Percentiles rank a stretch among this genome's conserved stretches.
phyloP scores from a whole-genome alignment of 1,140 invertebrate species.

The Neuroterus valhalla region DNA sequence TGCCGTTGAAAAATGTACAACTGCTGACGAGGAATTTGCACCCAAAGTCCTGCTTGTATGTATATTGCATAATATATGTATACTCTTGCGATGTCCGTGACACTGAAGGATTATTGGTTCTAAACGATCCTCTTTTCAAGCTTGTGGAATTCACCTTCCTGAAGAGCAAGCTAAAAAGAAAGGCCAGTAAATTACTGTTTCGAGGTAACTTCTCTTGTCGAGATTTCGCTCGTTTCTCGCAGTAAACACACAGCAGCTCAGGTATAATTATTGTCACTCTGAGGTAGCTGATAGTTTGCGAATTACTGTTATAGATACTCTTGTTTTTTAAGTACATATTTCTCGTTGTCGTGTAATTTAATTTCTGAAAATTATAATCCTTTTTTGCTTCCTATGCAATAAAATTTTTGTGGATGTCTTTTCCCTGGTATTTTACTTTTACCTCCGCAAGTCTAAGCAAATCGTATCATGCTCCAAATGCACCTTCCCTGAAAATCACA shows the following conservation, averaged over 20 bases:
- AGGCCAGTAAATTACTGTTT: conserved; percentile 21
- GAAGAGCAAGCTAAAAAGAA: conserved; percentile 15
- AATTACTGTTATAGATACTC: not conserved
- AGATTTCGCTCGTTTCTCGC: not conserved
- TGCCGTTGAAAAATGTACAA: conserved; percentile 24
- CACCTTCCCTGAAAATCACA: not conserved
- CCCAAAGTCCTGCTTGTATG: conserved; percentile 24
- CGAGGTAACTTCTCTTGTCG: conserved; percentile 1
- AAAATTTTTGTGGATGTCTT: no score
- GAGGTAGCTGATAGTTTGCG: not conserved
- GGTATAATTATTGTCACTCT: conserved; percentile 22
- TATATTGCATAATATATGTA: conserved; percentile 11
- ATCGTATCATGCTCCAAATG: not conserved
- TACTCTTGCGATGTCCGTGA: not conserved
- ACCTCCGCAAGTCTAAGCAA: not conserved
- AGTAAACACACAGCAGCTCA: not conserved
- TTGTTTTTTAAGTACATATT: not conserved
- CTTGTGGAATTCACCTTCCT: not conserved
- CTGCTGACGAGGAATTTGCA: conserved; percentile 22
- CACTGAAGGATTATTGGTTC: conserved; percentile 25
- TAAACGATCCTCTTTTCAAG: conserved; percentile 17
- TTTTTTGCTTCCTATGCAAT: no score
- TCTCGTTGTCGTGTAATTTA: not conserved
- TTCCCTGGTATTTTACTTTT: not conserved
- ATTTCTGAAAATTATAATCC: no score